A percentile compares a stretch with the other conserved stretches of the same genome.
Evolutionary conservation across 2,113 vertebrate species (phyloP).

Genomic region (Neodontobutis hainanensis): DNA sequence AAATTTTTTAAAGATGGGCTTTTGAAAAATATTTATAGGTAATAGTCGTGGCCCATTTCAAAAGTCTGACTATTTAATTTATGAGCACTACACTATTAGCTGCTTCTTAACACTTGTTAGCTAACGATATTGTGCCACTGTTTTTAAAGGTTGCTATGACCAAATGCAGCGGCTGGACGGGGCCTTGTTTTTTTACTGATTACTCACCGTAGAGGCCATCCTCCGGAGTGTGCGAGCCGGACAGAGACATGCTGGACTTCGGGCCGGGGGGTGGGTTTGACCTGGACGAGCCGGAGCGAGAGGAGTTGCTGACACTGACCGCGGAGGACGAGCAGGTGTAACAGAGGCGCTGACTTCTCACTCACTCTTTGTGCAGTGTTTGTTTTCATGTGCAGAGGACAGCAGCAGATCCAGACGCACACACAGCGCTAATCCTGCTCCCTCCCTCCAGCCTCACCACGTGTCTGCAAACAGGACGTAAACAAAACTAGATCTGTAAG

Average conservation of each 20-base stretch:
- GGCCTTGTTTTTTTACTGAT: neutral
- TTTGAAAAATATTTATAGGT: too few relatives aligned
- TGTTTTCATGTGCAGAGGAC: slow-evolving; percentile 45
- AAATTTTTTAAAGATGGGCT: too few relatives aligned
- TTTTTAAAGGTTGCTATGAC: neutral
- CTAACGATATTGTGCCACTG: too few relatives aligned
- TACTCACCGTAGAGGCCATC: slow-evolving; percentile 76
- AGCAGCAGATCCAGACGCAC: slow-evolving; percentile 22
- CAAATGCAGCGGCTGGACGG: slow-evolving; percentile 5
- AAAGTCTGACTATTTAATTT: too few relatives aligned
- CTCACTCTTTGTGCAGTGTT: slow-evolving; percentile 35
- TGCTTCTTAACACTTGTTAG: too few relatives aligned
- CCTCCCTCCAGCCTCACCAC: slow-evolving; percentile 31
- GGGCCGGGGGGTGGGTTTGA: neutral
- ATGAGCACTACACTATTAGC: too few relatives aligned
- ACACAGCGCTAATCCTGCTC: slow-evolving; percentile 59
- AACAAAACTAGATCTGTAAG: slow-evolving; percentile 52
- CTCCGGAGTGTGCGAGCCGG: slow-evolving; percentile 70
- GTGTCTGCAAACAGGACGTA: slow-evolving; percentile 58
- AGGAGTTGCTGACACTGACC: slow-evolving; percentile 33
- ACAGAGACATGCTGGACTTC: slow-evolving; percentile 60
- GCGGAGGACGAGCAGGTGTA: slow-evolving; percentile 41
- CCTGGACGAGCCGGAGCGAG: slow-evolving; percentile 5
- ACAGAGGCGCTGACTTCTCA: slow-evolving; percentile 14
- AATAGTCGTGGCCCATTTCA: too few relatives aligned